Percentiles rank a stretch among this genome's conserved stretches.
Conservation (phyloP, 53 echinoderm and acorn worm species). For the Henricia sp. region DNA sequence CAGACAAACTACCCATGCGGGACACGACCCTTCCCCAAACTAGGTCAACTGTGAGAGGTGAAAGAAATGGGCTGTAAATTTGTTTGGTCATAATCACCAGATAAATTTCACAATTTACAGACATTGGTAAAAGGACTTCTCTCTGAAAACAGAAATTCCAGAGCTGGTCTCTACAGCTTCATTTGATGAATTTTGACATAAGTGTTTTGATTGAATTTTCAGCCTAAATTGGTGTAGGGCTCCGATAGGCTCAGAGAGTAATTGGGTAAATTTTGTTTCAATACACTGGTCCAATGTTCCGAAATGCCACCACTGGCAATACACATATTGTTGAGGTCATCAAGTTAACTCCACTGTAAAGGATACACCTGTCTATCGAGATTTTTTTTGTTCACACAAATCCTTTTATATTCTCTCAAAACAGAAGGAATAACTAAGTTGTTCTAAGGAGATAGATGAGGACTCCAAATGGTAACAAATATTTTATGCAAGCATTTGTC, state of each 20-base stretch:
- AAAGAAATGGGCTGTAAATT: constrained; percentile 54
- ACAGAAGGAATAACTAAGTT: too few relatives aligned
- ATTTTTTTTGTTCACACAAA: too few relatives aligned
- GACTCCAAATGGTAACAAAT: too few relatives aligned
- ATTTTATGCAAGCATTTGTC: too few relatives aligned
- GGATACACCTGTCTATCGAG: too few relatives aligned
- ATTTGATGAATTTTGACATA: constrained; percentile 13
- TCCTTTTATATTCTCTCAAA: too few relatives aligned
- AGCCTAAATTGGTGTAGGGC: constrained; percentile 7
- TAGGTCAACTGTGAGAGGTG: constrained; percentile 47
- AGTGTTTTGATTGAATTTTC: constrained; percentile 43
- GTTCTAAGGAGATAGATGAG: too few relatives aligned
- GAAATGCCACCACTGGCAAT: too few relatives aligned
- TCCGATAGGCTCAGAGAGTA: constrained; percentile 34
- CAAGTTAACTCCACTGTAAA: too few relatives aligned
- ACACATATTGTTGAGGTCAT: too few relatives aligned
- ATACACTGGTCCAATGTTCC: too few relatives aligned
- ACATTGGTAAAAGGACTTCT: background rate
- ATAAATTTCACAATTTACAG: constrained; percentile 28
- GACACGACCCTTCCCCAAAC: constrained; percentile 27
- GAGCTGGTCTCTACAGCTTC: background rate
- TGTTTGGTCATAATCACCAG: constrained; percentile 7
- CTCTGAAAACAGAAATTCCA: background rate
- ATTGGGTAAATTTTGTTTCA: constrained; percentile 41
- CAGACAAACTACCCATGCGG: background rate